phyloP scores from a whole-genome alignment of 2,888 invertebrate genomes.

The Plagiodera versicolora region DNA sequence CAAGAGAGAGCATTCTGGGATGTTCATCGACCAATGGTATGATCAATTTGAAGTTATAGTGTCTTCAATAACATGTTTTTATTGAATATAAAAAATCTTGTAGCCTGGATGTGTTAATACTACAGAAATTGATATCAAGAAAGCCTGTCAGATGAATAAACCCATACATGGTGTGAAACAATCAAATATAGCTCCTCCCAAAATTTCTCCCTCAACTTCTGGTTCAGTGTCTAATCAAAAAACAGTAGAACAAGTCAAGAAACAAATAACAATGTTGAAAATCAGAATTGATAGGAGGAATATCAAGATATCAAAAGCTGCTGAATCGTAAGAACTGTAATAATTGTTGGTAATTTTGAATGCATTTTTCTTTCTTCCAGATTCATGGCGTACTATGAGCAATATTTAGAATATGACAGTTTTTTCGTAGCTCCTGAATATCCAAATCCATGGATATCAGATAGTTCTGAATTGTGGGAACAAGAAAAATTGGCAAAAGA shows the following conservation, averaged over 20 bases:
- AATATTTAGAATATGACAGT: constrained; percentile 95
- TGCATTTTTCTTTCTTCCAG: constrained; percentile 54
- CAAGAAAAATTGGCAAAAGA: constrained; percentile 92
- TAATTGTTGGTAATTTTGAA: background rate
- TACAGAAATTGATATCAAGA: constrained; percentile 97
- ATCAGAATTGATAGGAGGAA: constrained; percentile 83
- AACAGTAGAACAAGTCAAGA: constrained; percentile 56
- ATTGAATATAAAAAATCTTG: constrained; percentile 37
- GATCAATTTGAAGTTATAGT: constrained; percentile 30
- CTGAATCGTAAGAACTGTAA: constrained; percentile 76
- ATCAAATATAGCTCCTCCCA: constrained; percentile 56
- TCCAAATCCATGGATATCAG: constrained; percentile 96
- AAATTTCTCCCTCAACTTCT: constrained; percentile 60
- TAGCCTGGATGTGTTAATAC: constrained; percentile 99
- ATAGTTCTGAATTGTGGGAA: constrained; percentile 96
- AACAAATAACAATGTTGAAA: constrained; percentile 74
- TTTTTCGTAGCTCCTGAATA: constrained; percentile 91
- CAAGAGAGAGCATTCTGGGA: constrained; percentile 99
- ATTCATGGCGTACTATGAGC: constrained; percentile 89
- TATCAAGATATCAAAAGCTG: constrained; percentile 90
- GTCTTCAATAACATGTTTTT: too few relatives aligned
- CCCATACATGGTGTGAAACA: constrained; percentile 53
- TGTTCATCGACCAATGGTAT: constrained; percentile 96
- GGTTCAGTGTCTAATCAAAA: constrained; percentile 43
- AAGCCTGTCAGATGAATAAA: constrained; percentile 75